A percentile compares a stretch with the other conserved stretches of the same genome.
Evolutionary conservation across 1,140 invertebrate genomes (phyloP).

Genomic region (Lordiphosa clarofinis): DNA sequence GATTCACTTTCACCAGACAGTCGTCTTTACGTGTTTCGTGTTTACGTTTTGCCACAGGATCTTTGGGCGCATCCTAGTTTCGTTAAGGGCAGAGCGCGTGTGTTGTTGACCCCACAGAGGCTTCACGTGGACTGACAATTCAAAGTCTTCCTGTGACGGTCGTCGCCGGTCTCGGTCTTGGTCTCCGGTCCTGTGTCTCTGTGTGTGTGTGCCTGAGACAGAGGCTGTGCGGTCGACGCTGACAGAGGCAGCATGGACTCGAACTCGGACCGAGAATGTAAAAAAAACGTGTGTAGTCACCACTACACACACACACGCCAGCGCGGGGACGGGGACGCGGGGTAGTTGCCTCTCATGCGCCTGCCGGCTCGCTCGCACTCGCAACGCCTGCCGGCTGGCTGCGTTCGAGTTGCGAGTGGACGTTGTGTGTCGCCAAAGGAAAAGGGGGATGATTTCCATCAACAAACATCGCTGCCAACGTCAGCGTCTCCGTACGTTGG

Average conservation of each 20-base stretch:
- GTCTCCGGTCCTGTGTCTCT: slow-evolving; percentile 27
- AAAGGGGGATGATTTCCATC: slow-evolving; percentile 69
- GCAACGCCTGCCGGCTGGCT: slow-evolving; percentile 9
- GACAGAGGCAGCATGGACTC: slow-evolving; percentile 22
- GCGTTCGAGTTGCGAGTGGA: slow-evolving; percentile 64
- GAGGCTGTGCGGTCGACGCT: slow-evolving; percentile 54
- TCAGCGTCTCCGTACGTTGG: slow-evolving; percentile 21
- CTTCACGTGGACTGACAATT: slow-evolving; percentile 78
- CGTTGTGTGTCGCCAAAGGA: slow-evolving; percentile 40
- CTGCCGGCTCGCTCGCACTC: slow-evolving; percentile 16
- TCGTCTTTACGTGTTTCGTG: slow-evolving; percentile 24
- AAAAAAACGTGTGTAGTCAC: slow-evolving; percentile 51
- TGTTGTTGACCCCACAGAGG: slow-evolving; percentile 79
- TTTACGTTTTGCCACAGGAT: slow-evolving; percentile 28
- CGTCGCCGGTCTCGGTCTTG: slow-evolving; percentile 30
- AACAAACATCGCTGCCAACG: slow-evolving; percentile 22
- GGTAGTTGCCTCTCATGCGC: slow-evolving; percentile 47
- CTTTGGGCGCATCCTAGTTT: slow-evolving; percentile 34
- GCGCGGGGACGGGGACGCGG: slow-evolving; percentile 22
- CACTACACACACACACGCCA: slow-evolving; percentile 40
- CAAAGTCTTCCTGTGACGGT: slow-evolving; percentile 73
- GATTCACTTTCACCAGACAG: slow-evolving; percentile 36
- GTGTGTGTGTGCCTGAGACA: slow-evolving; percentile 17
- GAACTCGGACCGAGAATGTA: slow-evolving; percentile 21
- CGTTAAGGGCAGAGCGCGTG: slow-evolving; percentile 56